These are phyloP conservation scores for Nymphalis urticae DNA, from an alignment of 2,888 invertebrate species.

Conservation along the genomic window DNA sequence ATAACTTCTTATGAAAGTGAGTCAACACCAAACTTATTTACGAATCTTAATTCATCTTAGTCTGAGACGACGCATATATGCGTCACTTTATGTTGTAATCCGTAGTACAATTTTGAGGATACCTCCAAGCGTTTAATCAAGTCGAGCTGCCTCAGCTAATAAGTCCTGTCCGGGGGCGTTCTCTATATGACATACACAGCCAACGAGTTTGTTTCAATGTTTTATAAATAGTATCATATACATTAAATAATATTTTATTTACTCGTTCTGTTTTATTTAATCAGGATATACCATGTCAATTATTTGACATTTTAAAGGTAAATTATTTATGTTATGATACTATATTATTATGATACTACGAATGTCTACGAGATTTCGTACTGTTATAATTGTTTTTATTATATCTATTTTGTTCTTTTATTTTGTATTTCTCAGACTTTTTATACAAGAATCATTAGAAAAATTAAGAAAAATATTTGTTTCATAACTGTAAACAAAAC, in stretches of 20 bases:
- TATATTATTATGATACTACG: too few species aligned
- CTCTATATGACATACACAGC: conserved; percentile 6
- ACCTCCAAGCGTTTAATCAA: conserved; percentile 26
- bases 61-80: background rate
- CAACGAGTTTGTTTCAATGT: conserved; percentile 2
- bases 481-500: background rate
- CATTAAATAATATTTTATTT: background rate
- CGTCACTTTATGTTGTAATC: conserved; percentile 13
- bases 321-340: too few species aligned
- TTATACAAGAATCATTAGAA: background rate
- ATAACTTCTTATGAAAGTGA: background rate
- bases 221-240: background rate
- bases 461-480: too few species aligned
- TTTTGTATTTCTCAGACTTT: background rate
- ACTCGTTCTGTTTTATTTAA: too few species aligned
- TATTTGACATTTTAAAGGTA: too few species aligned
- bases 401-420: too few species aligned
- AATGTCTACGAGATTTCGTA: too few species aligned
- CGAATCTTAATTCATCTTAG: conserved; percentile 1
- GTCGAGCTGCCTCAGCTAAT: conserved; percentile 26
- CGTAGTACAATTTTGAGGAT: conserved; percentile 9
- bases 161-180: conserved; percentile 19
- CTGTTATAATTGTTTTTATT: too few species aligned
- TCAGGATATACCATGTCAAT: too few species aligned
- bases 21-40: background rate